Base-by-base conservation (phyloP, 2,888 invertebrate genomes). In the Trichogramma dendrolimi region DNA sequence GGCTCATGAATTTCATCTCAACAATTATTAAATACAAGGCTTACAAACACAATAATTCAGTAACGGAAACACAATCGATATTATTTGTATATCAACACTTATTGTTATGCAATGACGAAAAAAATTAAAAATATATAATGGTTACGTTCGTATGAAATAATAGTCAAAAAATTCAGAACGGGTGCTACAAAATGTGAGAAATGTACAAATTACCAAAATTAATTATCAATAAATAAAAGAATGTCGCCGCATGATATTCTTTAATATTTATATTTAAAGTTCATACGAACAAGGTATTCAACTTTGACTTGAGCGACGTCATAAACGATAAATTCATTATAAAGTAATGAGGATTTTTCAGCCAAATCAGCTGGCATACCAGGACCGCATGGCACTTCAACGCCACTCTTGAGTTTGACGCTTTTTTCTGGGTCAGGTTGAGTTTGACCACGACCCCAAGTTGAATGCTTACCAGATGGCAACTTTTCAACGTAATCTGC, bases 281-380 rank as follows among this genome's bases (percentile, higher is more conserved):
- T 88, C 82, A 91, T 84, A 75, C 90, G 88, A 65, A 97, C 75
- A 71, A 98, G 81, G 77, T 98, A 98, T 74, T 91, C 89, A 65
- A 94, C 87, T 71, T 93, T 91, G 44, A 97, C 91, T 81, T 98
- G 98, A 8, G 94, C 93, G 46, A 92, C 87, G 79, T 98, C 96
- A 79, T 99, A 99, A 0, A 99, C 96, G 79, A 99, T 92, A 74
- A 85, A 90, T 81, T 97, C 97, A 81, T 97, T 97, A 79, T 97
- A 97, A 3, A 96, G 82, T 67, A 97, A 81, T 4, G 81, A 77
- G 0, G 81, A 84, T 10, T 82, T 80, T 63, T 74, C 1, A n/a
- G 57, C 68, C 0, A 81, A 72, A 0, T 78, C 71, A 48, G 77
- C 73, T n/a, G 78, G 67, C 1, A 84, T 72, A 0, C 87, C 85